Conservation (phyloP, 2,888 invertebrate species). For the Xestia sexstrigata region DNA sequence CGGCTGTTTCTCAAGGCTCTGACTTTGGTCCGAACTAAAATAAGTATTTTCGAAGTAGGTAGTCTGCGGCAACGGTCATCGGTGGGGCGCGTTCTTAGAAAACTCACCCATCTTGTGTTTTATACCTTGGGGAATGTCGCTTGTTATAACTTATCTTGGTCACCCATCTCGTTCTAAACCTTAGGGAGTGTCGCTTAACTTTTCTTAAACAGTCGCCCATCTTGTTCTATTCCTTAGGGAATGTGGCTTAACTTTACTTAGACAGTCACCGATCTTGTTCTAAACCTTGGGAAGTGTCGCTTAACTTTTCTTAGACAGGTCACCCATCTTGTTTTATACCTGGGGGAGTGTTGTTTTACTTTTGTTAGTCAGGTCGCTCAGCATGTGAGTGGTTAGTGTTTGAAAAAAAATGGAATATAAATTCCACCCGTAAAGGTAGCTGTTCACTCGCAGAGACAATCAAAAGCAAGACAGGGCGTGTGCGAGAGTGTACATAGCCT, state of each 20-base stretch:
- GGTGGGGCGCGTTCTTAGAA: no score
- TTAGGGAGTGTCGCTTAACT: neutral
- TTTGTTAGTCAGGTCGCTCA: no score
- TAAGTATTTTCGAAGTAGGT: neutral
- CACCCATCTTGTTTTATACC: neutral
- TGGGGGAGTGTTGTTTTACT: no score
- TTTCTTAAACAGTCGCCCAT: neutral
- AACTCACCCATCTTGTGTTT: no score
- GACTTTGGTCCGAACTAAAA: slow-evolving; percentile 15
- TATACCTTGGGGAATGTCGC: neutral
- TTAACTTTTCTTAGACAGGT: neutral
- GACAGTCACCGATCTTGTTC: neutral
- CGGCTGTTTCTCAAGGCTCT: slow-evolving; percentile 24
- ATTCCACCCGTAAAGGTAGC: no score
- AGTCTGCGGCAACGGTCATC: no score
- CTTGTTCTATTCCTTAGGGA: neutral
- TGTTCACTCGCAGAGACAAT: no score
- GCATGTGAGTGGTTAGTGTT: no score
- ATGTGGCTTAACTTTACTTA: neutral
- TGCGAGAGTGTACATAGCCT: no score
- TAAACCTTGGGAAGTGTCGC: neutral
- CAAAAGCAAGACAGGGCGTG: no score
- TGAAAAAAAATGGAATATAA: no score
- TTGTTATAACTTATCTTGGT: neutral
- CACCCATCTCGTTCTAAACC: neutral